phyloP scores from a whole-genome alignment of 2,113 vertebrate species.

The Bos indicus region DNA sequence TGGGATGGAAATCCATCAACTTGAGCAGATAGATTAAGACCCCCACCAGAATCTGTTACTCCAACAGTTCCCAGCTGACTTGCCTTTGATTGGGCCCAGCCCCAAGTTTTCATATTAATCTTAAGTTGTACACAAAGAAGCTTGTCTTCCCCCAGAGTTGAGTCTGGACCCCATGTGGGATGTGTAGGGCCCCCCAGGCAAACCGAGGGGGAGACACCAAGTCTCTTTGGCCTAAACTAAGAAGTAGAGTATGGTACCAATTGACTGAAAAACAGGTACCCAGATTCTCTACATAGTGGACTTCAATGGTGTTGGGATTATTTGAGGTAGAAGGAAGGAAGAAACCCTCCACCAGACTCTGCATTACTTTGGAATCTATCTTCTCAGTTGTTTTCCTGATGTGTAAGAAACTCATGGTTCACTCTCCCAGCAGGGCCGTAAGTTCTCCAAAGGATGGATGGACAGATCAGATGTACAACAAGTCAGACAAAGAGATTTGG shows the following conservation, averaged over 20 bases:
- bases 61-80: slow-evolving; percentile 47
- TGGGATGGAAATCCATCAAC: slow-evolving; percentile 38
- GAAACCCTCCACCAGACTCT: background rate
- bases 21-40: slow-evolving; percentile 50
- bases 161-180: background rate
- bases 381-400: background rate
- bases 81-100: slow-evolving; percentile 47
- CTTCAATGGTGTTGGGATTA: background rate
- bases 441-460: background rate
- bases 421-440: background rate
- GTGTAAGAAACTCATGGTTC: background rate
- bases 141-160: background rate
- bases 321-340: rapidly evolving
- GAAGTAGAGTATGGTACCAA: background rate
- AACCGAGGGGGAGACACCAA: background rate
- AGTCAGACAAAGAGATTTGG: background rate
- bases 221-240: background rate
- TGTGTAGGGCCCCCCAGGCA: background rate
- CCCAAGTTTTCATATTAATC: slow-evolving; percentile 33
- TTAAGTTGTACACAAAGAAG: slow-evolving; percentile 33
- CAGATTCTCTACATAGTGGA: background rate
- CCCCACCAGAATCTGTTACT: slow-evolving; percentile 40
- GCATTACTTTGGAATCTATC: background rate
- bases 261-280: background rate
- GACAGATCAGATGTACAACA: background rate